Evolutionary conservation across 1,140 invertebrate species (phyloP), one percentile per base, ranked within the genome.

Genomic region (Matsumurasca onukii): DNA sequence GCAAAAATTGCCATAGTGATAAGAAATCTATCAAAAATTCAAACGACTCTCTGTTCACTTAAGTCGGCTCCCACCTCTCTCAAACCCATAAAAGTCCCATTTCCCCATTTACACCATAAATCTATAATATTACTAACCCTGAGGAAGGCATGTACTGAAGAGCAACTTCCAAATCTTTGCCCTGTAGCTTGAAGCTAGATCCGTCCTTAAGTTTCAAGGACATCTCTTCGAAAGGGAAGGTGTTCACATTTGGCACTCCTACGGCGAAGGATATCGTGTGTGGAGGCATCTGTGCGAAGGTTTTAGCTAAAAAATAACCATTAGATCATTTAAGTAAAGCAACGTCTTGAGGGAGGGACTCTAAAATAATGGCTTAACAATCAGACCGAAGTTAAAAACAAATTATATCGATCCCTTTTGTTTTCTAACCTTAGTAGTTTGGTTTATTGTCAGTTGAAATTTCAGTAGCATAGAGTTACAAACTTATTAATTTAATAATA

Each of bases 81-180:
- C n/a, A n/a, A n/a, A n/a, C n/a, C n/a, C n/a, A n/a, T n/a, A n/a
- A n/a, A n/a, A n/a, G n/a, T n/a, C n/a, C n/a, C n/a, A 45, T 9
- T 45, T 45, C n/a, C 30, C 31, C 20, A 52, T 48, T 31, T 52
- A 22, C 51, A 70, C 71, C 67, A 9, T 45, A 51, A 22, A 51
- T 9, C 24, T 78, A n/a, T n/a, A n/a, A n/a, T n/a, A n/a, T n/a
- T n/a, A n/a, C n/a, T n/a, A n/a, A 92, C 79, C 91, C 90, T 77
- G 86, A 84, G 29, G 88, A 88, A 20, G 89, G 88, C 66, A 89
- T 83, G 76, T 93, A 93, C 74, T 92, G 90, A 20, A 92, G 78
- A 9, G 87, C 87, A 24, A 81, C 79, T 0, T 80, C 82, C 68
- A 93, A 77, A 68, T 86, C 82, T 68, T 80, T 78, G 2, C 84